A percentile compares a stretch with the other conserved stretches of the same genome.
phyloP scores from a whole-genome alignment of 2,113 vertebrate species.

The Sander vitreus region DNA sequence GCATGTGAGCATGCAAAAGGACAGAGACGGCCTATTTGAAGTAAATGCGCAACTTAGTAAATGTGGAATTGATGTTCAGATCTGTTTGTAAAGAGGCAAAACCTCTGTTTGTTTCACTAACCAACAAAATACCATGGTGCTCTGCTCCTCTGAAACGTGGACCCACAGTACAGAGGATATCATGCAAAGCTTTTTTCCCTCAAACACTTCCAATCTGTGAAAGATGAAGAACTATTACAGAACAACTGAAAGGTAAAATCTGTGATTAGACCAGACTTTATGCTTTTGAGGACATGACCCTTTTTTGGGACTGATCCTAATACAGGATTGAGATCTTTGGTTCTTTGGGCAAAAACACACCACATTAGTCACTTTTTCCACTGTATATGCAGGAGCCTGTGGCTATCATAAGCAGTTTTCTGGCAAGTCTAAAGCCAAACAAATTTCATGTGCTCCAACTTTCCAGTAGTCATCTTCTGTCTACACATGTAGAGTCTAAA shows the following conservation, averaged over 20 bases:
- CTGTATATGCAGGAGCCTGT: conserved; percentile 34
- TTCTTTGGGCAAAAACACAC: conserved; percentile 19
- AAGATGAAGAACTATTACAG: neutral
- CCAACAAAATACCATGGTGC: neutral
- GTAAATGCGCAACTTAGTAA: conserved; percentile 13
- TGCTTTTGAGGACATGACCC: conserved; percentile 25
- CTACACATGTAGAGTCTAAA: conserved; percentile 9
- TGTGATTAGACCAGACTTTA: neutral
- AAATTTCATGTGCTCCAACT: conserved; percentile 38
- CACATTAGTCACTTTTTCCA: conserved; percentile 61
- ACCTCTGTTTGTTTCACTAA: conserved; percentile 35
- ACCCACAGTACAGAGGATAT: neutral
- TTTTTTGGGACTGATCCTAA: conserved; percentile 35
- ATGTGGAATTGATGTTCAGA: conserved; percentile 37
- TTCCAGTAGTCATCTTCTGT: conserved; percentile 37
- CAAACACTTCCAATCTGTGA: neutral
- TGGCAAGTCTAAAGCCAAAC: conserved; percentile 46
- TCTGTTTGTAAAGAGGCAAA: conserved; percentile 31
- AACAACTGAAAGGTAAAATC: conserved; percentile 12
- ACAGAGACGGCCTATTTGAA: conserved; percentile 17
- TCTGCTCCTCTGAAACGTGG: conserved; percentile 19
- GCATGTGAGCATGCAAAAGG: conserved; percentile 26
- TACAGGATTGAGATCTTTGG: conserved; percentile 37
- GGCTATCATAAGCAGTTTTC: conserved; percentile 39
- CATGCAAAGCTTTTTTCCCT: neutral